These are phyloP conservation scores for Ennomos erosarius DNA, from an alignment of 2,888 invertebrate genomes.

Conservation along the genomic window DNA sequence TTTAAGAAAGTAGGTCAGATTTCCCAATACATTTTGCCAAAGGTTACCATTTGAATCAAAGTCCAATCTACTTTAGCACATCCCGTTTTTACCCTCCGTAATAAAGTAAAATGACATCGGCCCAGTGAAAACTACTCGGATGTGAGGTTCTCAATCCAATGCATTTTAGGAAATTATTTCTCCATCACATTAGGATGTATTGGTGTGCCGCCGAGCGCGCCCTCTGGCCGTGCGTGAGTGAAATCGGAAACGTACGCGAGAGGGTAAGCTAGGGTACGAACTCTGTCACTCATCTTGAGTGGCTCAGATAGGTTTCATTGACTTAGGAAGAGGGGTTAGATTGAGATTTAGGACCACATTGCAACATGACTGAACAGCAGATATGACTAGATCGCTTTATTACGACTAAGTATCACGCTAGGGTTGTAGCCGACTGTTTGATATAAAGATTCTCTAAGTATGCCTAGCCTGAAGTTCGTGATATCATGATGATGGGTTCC, in stretches of 20 bases:
- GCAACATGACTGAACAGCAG: no score
- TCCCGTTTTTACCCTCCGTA: slow-evolving; percentile 44
- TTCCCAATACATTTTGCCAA: neutral
- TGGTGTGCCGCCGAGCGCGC: slow-evolving; percentile 74
- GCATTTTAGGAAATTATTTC: slow-evolving; percentile 81
- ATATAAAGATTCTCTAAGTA: no score
- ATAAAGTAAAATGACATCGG: slow-evolving; percentile 74
- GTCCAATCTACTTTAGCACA: neutral
- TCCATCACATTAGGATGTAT: slow-evolving; percentile 76
- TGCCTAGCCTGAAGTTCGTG: no score
- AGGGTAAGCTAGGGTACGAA: slow-evolving; percentile 26
- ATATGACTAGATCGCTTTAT: no score
- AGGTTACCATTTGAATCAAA: slow-evolving; percentile 9
- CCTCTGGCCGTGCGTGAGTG: slow-evolving; percentile 76
- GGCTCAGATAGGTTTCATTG: slow-evolving; percentile 38
- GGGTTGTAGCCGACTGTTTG: no score
- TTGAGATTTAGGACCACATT: no score
- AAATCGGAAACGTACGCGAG: slow-evolving; percentile 58
- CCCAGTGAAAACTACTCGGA: slow-evolving; percentile 71
- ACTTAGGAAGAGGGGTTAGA: slow-evolving; percentile 15
- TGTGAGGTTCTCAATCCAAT: slow-evolving; percentile 68
- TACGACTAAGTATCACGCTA: no score
- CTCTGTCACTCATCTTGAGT: slow-evolving; percentile 54
- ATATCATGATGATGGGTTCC: no score
- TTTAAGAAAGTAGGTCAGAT: slow-evolving; percentile 10